Evolutionary conservation across 2,113 vertebrate species (phyloP), one percentile per base, ranked within the genome.

Genomic region (Budorcas taxicolor): DNA sequence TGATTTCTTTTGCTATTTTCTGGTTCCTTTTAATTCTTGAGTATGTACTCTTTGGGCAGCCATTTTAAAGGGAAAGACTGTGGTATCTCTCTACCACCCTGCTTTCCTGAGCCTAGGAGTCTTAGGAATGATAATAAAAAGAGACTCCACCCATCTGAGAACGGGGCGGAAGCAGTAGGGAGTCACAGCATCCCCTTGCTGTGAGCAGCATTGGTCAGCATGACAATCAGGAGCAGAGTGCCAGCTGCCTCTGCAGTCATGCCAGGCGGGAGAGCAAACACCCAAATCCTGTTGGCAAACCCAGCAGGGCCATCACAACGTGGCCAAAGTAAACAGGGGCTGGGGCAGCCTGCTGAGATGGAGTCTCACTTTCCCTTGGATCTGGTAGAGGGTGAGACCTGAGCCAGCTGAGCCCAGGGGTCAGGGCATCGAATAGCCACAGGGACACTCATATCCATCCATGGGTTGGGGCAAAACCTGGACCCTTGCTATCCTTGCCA

Each of bases 271-370:
- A 97, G 29, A 97, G 90, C 96, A 98, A 98, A 98, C 93, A 98
- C 93, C 67, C 3, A 96, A 98, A 97, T 98, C 98, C 98, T 98
- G 98, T 98, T 98, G 97, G 98, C 98, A 98, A 88, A 96, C 76
- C 64, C 81, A 60, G 93, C n/a, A 53, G 85, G 81, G 64, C 58
- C 83, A 74, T 95, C 91, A 31, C 78, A 23, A 55, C 0, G 3
- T 94, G 76, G 97, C 98, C 97, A 98, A 98, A 95, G 81, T 96
- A 97, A 98, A 98, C 92, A 97, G 76, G n/a, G 60, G 60, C 90
- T 19, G 76, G 97, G 92, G 85, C 87, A 55, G 81, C 74, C 90
- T 4, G 6, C 78, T n/a, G n/a, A 60, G 40, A 14, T 0, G 25
- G 55, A 67, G 47, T 52, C 71, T 74, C 31, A 80, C 53, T 95